phyloP scores from a whole-genome alignment of 1,140 invertebrate species.

The Cepaea nemoralis region DNA sequence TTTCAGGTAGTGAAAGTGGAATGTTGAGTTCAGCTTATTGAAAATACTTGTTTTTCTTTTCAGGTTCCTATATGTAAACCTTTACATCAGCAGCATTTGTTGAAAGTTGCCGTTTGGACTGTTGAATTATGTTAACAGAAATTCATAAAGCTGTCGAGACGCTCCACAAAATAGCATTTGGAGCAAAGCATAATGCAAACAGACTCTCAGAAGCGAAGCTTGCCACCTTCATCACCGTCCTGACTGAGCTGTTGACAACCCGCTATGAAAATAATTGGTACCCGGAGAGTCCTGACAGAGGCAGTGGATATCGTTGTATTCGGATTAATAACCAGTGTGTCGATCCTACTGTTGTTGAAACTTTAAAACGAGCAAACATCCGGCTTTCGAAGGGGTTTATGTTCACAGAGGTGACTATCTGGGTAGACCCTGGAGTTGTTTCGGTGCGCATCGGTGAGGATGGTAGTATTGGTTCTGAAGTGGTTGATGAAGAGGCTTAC shows the following conservation, averaged over 20 bases:
- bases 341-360: constrained; percentile 31
- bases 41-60: not conserved
- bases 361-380: constrained; percentile 11
- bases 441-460: constrained; percentile 39
- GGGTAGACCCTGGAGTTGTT: constrained; percentile 41
- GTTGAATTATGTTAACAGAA: constrained; percentile 33
- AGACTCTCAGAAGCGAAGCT: constrained; percentile 20
- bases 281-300: constrained; percentile 30
- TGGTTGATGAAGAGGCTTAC: constrained; percentile 32
- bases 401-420: constrained; percentile 31
- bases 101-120: not conserved
- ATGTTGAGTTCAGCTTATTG: no score
- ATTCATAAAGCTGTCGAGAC: constrained; percentile 35
- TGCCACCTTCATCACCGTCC: constrained; percentile 22
- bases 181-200: constrained; percentile 19
- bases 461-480: constrained; percentile 35
- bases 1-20: no score
- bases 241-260: constrained; percentile 24
- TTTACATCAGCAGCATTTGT: not conserved
- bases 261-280: constrained; percentile 37
- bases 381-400: not conserved
- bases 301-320: constrained; percentile 36
- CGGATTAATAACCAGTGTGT: constrained; percentile 30
- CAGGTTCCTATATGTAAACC: not conserved
- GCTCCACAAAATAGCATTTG: constrained; percentile 40